Base-by-base conservation (phyloP, 2,797 vertebrate species). In the Toxotes lorentzi region DNA sequence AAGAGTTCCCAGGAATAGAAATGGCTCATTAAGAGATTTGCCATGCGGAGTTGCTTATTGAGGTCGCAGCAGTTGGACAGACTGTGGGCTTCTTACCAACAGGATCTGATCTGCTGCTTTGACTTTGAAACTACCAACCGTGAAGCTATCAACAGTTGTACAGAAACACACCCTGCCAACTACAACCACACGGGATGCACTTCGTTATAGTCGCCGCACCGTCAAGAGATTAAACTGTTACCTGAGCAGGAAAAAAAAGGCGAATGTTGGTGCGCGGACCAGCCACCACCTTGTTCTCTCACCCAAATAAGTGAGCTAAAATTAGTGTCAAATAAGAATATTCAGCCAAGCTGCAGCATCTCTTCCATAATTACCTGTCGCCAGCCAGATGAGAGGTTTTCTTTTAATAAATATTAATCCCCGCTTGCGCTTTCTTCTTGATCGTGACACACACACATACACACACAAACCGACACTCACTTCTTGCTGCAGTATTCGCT, bases 231-330 rank as follows among this genome's bases (percentile, higher is more conserved):
- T 45, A 27, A 87, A 88, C 79, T 78, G 35, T 32, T 5, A 76
- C 11, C 70, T 32, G 2, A 77, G 30, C 35, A 35, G 48, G 61
- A 30, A 67, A 34, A 54, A 48, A 63, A 48, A 66, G 30, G 23
- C 59, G 30, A 64, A 9, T 61, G 54, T 54, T 47, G n/a, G 69
- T 80, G 16, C 21, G 74, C 68, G 75, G 66, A 70, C 64, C 58
- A 87, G 90, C 90, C 92, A 84, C 88, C 94, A 92, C 93, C 93
- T 93, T 82, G 84, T 91, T 86, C 85, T 65, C 61, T 53, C 76
- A 81, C 72, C 61, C 70, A 86, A 89, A 45, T 87, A 79, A 83
- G 73, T 78, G 34, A 73, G 81, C 79, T 69, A 70, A 50, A 83
- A 88, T 84, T 60, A 85, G 35, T 77, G 72, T 73, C 79, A 60